These are phyloP conservation scores for Rhodeus uyekii DNA, from an alignment of 2,797 vertebrate species.

Conservation along the genomic window DNA sequence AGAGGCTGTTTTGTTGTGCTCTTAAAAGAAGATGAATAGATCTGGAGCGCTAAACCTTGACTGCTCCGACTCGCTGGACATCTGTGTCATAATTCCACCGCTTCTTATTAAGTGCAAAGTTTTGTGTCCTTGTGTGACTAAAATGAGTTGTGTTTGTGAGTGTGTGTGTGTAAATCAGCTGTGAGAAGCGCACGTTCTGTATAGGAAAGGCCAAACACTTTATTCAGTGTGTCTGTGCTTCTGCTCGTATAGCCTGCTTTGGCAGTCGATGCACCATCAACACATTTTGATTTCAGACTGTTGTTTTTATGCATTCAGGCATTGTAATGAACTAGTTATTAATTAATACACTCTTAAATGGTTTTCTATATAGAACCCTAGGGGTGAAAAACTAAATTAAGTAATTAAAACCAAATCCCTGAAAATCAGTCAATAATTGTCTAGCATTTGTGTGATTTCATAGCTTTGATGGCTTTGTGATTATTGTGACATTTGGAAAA, in stretches of 20 bases:
- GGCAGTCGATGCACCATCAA: background rate
- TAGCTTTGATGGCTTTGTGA: no score
- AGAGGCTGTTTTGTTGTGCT: slow-evolving; percentile 49
- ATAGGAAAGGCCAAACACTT: slow-evolving; percentile 95
- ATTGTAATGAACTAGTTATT: background rate
- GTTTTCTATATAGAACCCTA: background rate
- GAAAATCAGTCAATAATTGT: no score
- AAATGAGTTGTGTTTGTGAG: slow-evolving; percentile 82
- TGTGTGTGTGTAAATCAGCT: slow-evolving; percentile 89
- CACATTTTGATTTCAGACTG: background rate
- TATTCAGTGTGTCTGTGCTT: slow-evolving; percentile 82
- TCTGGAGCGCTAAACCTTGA: slow-evolving; percentile 72
- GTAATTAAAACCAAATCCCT: no score
- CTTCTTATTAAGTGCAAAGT: slow-evolving; percentile 79
- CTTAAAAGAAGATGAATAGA: slow-evolving; percentile 55
- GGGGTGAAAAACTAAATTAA: no score
- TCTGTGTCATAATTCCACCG: slow-evolving; percentile 76
- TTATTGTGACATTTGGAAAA: no score
- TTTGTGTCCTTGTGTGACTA: slow-evolving; percentile 83
- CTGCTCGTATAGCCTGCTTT: no score
- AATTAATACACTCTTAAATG: background rate
- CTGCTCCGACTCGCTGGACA: slow-evolving; percentile 74
- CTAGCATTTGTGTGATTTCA: no score
- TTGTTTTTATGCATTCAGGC: background rate
- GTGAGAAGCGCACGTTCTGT: slow-evolving; percentile 87